Evolutionary conservation across 2,797 vertebrate species (phyloP).

Genomic region (Anniella stebbinsi): DNA sequence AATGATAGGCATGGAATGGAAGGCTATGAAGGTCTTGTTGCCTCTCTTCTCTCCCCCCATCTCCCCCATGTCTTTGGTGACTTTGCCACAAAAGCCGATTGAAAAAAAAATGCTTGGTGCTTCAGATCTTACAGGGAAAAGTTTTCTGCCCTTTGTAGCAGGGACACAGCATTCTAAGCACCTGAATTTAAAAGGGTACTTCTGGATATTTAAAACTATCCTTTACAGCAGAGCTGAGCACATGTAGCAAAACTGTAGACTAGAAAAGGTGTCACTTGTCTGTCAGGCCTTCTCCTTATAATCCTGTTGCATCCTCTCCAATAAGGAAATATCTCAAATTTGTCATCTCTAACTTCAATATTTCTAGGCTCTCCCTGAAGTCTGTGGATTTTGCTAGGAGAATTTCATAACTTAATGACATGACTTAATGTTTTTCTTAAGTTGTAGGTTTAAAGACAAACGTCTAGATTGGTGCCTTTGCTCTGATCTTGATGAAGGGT

Average conservation of each 20-base stretch:
- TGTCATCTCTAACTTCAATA: conserved; percentile 48
- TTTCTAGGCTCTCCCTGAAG: conserved; percentile 19
- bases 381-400: background rate
- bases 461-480: background rate
- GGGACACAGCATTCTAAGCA: background rate
- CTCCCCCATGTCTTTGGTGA: background rate
- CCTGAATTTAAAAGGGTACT: background rate
- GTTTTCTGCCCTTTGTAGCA: background rate
- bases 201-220: background rate
- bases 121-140: background rate
- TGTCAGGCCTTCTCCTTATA: background rate
- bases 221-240: background rate
- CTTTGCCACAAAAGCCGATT: background rate
- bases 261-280: background rate
- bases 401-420: background rate
- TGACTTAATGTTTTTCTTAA: background rate
- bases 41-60: too few relatives aligned
- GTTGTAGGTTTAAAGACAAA: background rate
- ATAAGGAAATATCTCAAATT: conserved; percentile 8
- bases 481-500: background rate
- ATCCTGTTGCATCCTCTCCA: background rate
- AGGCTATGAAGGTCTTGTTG: background rate
- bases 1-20: background rate
- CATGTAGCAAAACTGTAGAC: background rate
- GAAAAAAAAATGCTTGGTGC: background rate